Conservation (phyloP, 2,113 vertebrate species). For the Lophura nycthemera region DNA sequence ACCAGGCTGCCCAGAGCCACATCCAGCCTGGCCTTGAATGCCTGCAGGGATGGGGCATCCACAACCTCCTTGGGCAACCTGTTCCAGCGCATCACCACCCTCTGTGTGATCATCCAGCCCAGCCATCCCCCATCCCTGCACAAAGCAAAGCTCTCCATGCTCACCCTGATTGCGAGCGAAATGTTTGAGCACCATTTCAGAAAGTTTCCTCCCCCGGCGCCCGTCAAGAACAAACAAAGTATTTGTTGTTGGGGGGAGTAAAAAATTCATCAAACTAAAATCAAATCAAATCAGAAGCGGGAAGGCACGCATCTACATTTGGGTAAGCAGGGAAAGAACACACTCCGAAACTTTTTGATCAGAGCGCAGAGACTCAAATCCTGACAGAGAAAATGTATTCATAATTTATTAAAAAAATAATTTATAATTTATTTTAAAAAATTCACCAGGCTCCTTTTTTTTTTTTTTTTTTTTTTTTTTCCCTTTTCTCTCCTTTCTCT, state of each 20-base stretch:
- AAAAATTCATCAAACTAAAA: conserved; percentile 77
- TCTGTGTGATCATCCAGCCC: no score
- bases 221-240: conserved; percentile 73
- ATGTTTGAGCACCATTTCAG: conserved; percentile 27
- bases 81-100: no score
- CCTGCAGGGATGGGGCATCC: no score
- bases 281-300: conserved; percentile 27
- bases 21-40: no score
- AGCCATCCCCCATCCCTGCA: neutral
- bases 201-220: neutral
- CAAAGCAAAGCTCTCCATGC: neutral
- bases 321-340: conserved; percentile 26
- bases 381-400: conserved; percentile 58
- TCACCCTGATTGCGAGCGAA: conserved; percentile 33
- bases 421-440: conserved; percentile 73
- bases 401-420: conserved; percentile 72
- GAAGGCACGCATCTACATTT: conserved; percentile 43
- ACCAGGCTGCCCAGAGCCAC: no score
- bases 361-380: conserved; percentile 58
- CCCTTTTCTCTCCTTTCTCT: neutral
- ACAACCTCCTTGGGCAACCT: no score
- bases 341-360: conserved; percentile 68
- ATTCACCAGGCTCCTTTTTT: conserved; percentile 38
- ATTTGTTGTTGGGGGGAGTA: conserved; percentile 56
- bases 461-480: neutral